These are phyloP conservation scores for Leucoma salicis DNA, from an alignment of 2,888 invertebrate genomes.

Conservation along the genomic window DNA sequence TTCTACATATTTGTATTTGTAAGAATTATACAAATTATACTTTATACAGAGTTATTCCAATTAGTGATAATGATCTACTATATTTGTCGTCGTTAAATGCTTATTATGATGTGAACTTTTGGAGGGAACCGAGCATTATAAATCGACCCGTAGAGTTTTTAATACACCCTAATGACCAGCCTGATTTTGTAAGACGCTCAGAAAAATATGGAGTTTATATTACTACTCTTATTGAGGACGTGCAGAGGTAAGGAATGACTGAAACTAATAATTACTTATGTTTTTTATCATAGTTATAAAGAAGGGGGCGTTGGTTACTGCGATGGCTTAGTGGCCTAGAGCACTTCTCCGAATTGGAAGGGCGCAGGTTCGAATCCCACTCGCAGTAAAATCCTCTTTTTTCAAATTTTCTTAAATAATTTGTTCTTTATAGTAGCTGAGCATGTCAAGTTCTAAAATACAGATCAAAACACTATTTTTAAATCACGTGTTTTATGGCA, in stretches of 20 bases:
- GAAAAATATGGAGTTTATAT: slow-evolving; percentile 38
- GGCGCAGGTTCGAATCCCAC: too few species aligned
- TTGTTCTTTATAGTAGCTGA: too few species aligned
- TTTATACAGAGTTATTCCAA: slow-evolving; percentile 53
- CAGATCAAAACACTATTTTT: too few species aligned
- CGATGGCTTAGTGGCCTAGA: too few species aligned
- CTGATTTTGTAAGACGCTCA: slow-evolving; percentile 38
- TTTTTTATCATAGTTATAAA: too few species aligned
- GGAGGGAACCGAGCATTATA: slow-evolving; percentile 50
- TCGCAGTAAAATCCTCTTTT: too few species aligned
- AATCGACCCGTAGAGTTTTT: slow-evolving; percentile 55
- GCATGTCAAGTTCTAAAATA: too few species aligned
- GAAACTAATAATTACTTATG: too few species aligned
- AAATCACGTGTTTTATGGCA: too few species aligned
- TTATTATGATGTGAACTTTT: slow-evolving; percentile 46
- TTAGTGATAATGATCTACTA: slow-evolving; percentile 39
- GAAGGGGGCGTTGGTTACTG: too few species aligned
- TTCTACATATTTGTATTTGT: neutral
- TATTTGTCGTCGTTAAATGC: slow-evolving; percentile 46
- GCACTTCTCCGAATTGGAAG: too few species aligned
- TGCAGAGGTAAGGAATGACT: slow-evolving; percentile 56
- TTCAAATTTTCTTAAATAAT: too few species aligned
- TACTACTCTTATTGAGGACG: slow-evolving; percentile 48
- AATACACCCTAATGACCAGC: slow-evolving; percentile 43
- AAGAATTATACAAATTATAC: slow-evolving; percentile 48